These are phyloP conservation scores for Netelia fuscicornis DNA, from an alignment of 2,888 invertebrate genomes.

Conservation along the genomic window DNA sequence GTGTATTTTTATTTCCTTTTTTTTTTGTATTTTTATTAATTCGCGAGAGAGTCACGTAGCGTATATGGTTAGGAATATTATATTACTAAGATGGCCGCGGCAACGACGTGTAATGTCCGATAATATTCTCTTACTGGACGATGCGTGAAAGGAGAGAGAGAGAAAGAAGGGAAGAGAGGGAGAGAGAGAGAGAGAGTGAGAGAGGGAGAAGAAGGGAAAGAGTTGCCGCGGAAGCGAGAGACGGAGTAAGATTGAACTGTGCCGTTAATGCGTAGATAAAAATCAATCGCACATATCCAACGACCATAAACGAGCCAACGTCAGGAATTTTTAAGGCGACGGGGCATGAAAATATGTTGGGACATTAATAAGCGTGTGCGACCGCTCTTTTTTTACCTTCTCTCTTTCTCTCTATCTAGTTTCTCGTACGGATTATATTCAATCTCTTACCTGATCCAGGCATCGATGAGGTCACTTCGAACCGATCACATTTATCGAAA, in stretches of 20 bases:
- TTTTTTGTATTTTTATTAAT: slow-evolving; percentile 10
- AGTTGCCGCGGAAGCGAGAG: not conserved
- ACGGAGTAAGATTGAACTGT: slow-evolving; percentile 55
- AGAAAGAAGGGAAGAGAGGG: not conserved
- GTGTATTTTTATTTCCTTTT: not conserved
- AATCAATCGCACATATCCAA: slow-evolving; percentile 77
- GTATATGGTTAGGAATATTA: slow-evolving; percentile 53
- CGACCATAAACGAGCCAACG: slow-evolving; percentile 77
- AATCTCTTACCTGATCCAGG: not conserved
- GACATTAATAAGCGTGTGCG: slow-evolving; percentile 71
- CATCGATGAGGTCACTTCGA: slow-evolving; percentile 45
- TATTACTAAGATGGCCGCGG: slow-evolving; percentile 47
- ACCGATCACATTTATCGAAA: slow-evolving; percentile 21
- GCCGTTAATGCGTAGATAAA: slow-evolving; percentile 72
- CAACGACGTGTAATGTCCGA: slow-evolving; percentile 47
- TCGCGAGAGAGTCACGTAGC: slow-evolving; percentile 36
- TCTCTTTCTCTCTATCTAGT: slow-evolving; percentile 12
- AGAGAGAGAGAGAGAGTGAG: slow-evolving; percentile 16
- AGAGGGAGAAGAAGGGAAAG: not conserved
- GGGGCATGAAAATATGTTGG: slow-evolving; percentile 72
- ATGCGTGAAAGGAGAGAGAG: slow-evolving; percentile 18
- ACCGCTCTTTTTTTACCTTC: slow-evolving; percentile 23
- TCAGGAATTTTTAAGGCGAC: slow-evolving; percentile 76
- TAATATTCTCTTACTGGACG: slow-evolving; percentile 60
- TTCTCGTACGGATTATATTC: slow-evolving; percentile 48